A percentile compares a stretch with the other conserved stretches of the same genome.
Evolutionary conservation across 2,888 invertebrate genomes (phyloP).

Genomic region (Acrobasis consociella): DNA sequence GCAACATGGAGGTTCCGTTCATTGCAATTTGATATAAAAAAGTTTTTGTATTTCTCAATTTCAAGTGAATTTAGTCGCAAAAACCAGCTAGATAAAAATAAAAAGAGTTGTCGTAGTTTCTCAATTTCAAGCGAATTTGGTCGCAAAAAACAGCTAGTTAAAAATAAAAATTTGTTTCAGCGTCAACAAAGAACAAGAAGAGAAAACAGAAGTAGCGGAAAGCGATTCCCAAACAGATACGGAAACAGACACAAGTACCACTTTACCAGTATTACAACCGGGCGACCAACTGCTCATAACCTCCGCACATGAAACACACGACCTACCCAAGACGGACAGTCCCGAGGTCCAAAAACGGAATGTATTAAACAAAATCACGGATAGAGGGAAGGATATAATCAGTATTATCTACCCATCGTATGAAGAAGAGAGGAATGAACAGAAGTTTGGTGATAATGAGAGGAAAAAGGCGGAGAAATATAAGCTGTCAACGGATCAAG

Average conservation of each 20-base stretch:
- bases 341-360: slow-evolving; percentile 65
- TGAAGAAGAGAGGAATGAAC: slow-evolving; percentile 69
- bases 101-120: not conserved
- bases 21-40: no score
- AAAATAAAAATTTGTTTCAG: slow-evolving; percentile 36
- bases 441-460: slow-evolving; percentile 72
- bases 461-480: slow-evolving; percentile 76
- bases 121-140: no score
- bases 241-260: slow-evolving; percentile 44
- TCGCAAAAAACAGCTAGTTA: no score
- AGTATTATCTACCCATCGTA: slow-evolving; percentile 73
- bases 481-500: slow-evolving; percentile 67
- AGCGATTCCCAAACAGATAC: slow-evolving; percentile 36
- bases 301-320: slow-evolving; percentile 36
- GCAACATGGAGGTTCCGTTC: no score
- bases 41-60: no score
- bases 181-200: slow-evolving; percentile 34
- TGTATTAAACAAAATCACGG: slow-evolving; percentile 71
- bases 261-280: slow-evolving; percentile 82
- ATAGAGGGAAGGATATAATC: slow-evolving; percentile 73
- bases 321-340: slow-evolving; percentile 46
- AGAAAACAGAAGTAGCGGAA: slow-evolving; percentile 35
- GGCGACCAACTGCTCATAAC: slow-evolving; percentile 85
- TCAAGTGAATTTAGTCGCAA: no score
- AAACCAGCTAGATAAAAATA: no score